A percentile compares a stretch with the other conserved stretches of the same genome.
These are phyloP conservation scores for Leiothrix lutea DNA, from an alignment of 2,113 vertebrate genomes.

Conservation along the genomic window DNA sequence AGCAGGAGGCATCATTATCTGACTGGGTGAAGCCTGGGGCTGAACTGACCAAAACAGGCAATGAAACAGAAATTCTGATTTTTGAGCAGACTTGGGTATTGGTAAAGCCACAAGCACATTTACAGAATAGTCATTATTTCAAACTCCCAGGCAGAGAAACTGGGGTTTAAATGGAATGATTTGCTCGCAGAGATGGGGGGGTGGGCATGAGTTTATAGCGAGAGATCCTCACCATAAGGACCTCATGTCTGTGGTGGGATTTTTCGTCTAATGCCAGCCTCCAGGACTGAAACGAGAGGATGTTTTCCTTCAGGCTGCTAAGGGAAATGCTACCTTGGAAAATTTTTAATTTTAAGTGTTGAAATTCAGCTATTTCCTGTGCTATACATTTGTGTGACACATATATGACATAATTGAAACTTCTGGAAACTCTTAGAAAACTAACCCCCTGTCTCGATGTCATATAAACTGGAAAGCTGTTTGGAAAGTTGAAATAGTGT, in stretches of 20 bases:
- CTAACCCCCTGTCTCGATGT: not conserved
- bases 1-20: not conserved
- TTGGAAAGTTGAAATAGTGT: constrained; percentile 24
- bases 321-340: constrained; percentile 31
- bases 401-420: constrained; percentile 38
- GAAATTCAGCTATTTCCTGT: constrained; percentile 70
- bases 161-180: not conserved
- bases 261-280: not conserved
- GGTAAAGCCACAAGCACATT: not conserved
- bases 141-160: not conserved
- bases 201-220: not conserved
- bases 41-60: not conserved
- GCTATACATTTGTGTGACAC: not conserved
- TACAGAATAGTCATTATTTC: not conserved
- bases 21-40: not conserved
- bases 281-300: not conserved
- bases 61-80: not conserved
- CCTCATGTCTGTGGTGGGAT: not conserved
- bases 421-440: constrained; percentile 56
- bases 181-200: rapidly evolving
- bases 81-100: not conserved
- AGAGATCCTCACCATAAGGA: not conserved
- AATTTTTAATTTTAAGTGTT: constrained; percentile 66
- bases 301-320: constrained; percentile 28
- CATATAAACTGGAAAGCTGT: constrained; percentile 2